Conservation (phyloP, 2,888 invertebrate species). For the Nephrotoma flavescens region DNA sequence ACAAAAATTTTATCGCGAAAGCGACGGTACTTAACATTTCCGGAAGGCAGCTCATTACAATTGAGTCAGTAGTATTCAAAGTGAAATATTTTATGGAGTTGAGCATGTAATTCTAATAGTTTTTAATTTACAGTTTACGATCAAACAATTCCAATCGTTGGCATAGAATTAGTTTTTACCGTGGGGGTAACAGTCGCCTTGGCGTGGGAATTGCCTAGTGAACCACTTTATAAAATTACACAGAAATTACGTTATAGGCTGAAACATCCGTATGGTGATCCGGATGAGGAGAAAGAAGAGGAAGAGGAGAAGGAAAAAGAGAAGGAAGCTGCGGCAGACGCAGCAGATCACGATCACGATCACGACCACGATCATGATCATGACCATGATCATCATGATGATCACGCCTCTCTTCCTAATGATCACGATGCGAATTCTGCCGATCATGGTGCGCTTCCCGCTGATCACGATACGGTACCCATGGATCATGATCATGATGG, state of each 20-base stretch:
- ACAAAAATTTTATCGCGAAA: constrained; percentile 26
- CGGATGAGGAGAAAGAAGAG: not conserved
- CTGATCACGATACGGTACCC: not conserved
- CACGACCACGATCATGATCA: not conserved
- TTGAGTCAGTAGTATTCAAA: constrained; percentile 22
- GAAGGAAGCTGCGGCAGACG: not conserved
- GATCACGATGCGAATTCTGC: not conserved
- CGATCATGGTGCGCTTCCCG: not conserved
- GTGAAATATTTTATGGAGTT: not conserved
- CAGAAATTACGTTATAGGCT: constrained; percentile 5
- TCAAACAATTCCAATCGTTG: constrained; percentile 29
- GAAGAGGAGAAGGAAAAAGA: not conserved
- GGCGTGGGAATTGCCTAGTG: constrained; percentile 62
- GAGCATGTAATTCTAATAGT: not conserved
- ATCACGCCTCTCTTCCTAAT: too few relatives aligned
- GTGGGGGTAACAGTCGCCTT: constrained; percentile 60
- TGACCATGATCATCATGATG: not conserved
- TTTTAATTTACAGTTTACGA: constrained; percentile 19
- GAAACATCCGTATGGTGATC: not conserved
- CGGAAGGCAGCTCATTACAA: constrained; percentile 34
- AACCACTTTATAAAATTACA: constrained; percentile 24
- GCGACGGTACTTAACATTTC: constrained; percentile 35
- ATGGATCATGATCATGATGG: not conserved
- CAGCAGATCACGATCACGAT: not conserved
- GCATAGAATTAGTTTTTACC: constrained; percentile 36